Conservation (phyloP, 2,797 vertebrate genomes). For the Coendou prehensilis region DNA sequence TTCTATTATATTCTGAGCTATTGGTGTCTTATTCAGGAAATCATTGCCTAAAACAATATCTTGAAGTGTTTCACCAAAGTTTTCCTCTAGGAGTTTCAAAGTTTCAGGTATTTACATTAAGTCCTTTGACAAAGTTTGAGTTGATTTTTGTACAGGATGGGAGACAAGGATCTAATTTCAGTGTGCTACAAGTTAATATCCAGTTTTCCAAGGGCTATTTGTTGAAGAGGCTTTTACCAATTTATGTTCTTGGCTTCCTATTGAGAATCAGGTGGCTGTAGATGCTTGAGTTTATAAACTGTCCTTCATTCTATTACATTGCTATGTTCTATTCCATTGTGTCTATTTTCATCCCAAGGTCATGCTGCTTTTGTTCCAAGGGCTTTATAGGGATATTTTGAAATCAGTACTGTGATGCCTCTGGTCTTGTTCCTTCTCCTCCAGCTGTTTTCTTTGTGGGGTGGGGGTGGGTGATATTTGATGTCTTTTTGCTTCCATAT, state of each 20-base stretch:
- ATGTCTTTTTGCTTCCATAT: not conserved
- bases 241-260: not conserved
- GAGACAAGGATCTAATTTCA: not conserved
- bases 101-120: not conserved
- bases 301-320: not conserved
- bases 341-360: too few species aligned
- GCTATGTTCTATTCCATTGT: not conserved
- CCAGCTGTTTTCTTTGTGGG: not conserved
- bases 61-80: not conserved
- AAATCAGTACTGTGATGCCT: not conserved
- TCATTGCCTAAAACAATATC: not conserved
- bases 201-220: not conserved
- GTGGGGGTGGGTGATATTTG: not conserved
- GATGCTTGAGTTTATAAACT: not conserved
- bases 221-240: not conserved
- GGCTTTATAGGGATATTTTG: too few species aligned
- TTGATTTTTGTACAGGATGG: not conserved
- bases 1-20: not conserved
- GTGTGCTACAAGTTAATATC: not conserved
- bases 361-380: too few species aligned
- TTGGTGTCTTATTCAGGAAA: not conserved
- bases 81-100: not conserved
- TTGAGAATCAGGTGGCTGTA: not conserved
- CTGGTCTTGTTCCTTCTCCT: not conserved
- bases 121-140: not conserved